Evolutionary conservation across 2,113 vertebrate species (phyloP).

Genomic region (Ahaetulla prasina): DNA sequence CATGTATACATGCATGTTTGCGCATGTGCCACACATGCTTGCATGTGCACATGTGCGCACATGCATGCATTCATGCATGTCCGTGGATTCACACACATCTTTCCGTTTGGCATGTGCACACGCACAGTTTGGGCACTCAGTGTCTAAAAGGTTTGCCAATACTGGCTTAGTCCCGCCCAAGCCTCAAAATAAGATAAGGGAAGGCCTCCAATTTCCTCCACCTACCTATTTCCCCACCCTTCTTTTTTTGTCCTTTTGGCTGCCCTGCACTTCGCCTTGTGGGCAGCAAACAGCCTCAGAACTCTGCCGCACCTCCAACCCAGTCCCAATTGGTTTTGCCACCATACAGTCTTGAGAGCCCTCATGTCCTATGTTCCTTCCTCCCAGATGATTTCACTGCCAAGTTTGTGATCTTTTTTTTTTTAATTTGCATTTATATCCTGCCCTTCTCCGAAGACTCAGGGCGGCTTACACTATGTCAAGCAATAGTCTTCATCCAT

Average conservation of each 20-base stretch:
- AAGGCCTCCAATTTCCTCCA: background rate
- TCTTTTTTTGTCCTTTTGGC: background rate
- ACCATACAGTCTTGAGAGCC: background rate
- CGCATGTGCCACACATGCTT: no score
- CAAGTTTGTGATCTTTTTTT: background rate
- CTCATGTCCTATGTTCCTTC: background rate
- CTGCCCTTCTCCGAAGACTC: no score
- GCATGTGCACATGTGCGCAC: no score
- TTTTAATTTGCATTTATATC: no score
- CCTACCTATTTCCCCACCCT: background rate
- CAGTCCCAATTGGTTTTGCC: background rate
- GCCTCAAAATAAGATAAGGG: background rate
- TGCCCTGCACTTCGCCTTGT: background rate
- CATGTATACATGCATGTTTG: no score
- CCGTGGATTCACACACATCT: no score
- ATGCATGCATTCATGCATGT: no score
- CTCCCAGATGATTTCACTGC: background rate
- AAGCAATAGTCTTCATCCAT: no score
- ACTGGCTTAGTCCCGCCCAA: background rate
- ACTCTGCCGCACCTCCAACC: background rate
- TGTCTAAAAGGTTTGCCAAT: no score
- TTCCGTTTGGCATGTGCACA: no score
- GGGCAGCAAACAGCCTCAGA: background rate
- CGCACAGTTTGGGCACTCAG: no score
- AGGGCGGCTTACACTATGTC: no score